These are phyloP conservation scores for Rhinopomastus cyanomelas DNA, from an alignment of 2,113 vertebrate species.

Conservation along the genomic window DNA sequence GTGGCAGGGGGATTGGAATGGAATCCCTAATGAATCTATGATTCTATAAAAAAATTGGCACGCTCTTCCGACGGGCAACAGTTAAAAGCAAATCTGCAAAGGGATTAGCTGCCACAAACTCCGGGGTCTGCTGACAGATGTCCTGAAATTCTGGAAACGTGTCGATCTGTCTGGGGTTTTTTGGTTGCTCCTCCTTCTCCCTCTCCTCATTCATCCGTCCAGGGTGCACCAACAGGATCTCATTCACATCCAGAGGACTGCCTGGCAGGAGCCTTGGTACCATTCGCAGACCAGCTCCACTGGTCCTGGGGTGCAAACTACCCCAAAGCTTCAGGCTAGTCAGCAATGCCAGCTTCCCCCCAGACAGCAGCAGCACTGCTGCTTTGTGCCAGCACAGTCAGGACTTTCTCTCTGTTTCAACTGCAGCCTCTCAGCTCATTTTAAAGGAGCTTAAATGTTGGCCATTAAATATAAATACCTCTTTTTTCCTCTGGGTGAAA, in stretches of 20 bases:
- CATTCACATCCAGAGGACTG: background rate
- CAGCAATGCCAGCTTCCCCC: background rate
- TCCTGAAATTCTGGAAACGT: constrained; percentile 69
- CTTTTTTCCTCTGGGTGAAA: constrained; percentile 52
- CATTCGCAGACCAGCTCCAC: rapidly evolving
- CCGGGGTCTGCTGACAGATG: constrained; percentile 64
- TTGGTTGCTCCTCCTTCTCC: background rate
- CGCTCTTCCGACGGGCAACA: constrained; percentile 45
- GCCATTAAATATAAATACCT: constrained; percentile 62
- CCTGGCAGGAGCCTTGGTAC: background rate
- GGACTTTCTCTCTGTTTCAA: constrained; percentile 10
- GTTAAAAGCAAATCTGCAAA: constrained; percentile 69
- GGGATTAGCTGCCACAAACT: constrained; percentile 60
- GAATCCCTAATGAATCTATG: too few relatives aligned
- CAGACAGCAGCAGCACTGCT: background rate
- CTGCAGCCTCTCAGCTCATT: constrained; percentile 29
- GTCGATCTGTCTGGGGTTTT: constrained; percentile 39
- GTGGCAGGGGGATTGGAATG: too few relatives aligned
- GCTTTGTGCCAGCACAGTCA: background rate
- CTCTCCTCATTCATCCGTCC: background rate
- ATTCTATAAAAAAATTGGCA: constrained; percentile 29
- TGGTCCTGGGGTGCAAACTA: background rate
- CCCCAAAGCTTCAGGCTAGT: background rate
- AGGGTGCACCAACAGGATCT: background rate
- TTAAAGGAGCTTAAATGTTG: constrained; percentile 53